Evolutionary conservation across 1,140 invertebrate species (phyloP).

Genomic region (Drosophila tsacasi): DNA sequence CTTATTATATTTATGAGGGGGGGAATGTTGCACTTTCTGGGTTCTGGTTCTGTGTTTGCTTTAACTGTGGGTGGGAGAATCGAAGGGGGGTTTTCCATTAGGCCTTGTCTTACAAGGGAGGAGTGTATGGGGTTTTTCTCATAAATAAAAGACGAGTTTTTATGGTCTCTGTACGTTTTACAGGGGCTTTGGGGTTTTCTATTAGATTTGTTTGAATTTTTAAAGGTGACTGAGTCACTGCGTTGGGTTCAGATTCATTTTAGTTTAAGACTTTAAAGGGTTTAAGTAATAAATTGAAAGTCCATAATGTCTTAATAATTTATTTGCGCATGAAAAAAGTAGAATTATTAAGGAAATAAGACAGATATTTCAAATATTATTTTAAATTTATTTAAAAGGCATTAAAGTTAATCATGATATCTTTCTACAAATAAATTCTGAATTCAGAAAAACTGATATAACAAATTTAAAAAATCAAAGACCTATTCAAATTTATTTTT

Average conservation of each 20-base stretch:
- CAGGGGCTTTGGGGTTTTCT: neutral
- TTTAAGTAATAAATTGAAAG: neutral
- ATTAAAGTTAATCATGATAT: too few species aligned
- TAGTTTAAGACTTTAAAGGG: neutral
- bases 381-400: neutral
- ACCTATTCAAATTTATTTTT: neutral
- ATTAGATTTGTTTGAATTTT: neutral
- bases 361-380: neutral
- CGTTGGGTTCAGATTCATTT: neutral
- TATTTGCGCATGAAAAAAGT: too few species aligned
- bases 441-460: neutral
- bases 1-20: conserved; percentile 23
- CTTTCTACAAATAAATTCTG: too few species aligned
- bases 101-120: conserved; percentile 2
- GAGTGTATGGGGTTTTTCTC: neutral
- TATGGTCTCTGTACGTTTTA: conserved; percentile 19
- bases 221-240: neutral
- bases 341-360: neutral
- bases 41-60: conserved; percentile 19
- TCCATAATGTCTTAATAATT: too few species aligned
- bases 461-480: neutral
- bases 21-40: conserved; percentile 51
- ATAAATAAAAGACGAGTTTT: conserved; percentile 25
- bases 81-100: conserved; percentile 20
- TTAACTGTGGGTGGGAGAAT: conserved; percentile 40